These are phyloP conservation scores for Ahaetulla prasina DNA, from an alignment of 2,113 vertebrate genomes.

Conservation along the genomic window DNA sequence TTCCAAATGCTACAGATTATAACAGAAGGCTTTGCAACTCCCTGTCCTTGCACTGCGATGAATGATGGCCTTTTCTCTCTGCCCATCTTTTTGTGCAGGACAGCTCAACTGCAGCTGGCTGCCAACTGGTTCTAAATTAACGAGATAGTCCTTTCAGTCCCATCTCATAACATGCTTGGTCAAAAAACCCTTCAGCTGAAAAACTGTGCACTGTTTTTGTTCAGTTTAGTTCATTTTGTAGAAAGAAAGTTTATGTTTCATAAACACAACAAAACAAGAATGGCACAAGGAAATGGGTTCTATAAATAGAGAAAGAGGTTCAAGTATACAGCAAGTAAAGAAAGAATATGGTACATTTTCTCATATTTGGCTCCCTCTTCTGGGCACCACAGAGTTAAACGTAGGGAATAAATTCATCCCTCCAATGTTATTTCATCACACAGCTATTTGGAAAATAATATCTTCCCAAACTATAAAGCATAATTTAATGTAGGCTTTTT, in stretches of 20 bases:
- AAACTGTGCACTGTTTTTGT: not conserved
- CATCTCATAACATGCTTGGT: not conserved
- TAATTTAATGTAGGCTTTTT: not conserved
- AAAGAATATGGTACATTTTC: conserved; percentile 50
- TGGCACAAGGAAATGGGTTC: not conserved
- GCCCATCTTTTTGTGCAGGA: not conserved
- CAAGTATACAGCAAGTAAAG: conserved; percentile 13
- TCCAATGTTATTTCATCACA: not conserved
- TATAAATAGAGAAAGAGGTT: not conserved
- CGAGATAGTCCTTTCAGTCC: conserved; percentile 4
- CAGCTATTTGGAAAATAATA: not conserved
- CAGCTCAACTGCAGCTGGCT: not conserved
- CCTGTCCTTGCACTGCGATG: not conserved
- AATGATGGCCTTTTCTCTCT: not conserved
- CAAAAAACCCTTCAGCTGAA: conserved; percentile 1
- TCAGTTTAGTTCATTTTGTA: not conserved
- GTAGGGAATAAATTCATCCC: conserved; percentile 16
- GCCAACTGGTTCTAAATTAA: not conserved
- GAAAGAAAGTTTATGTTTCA: not conserved
- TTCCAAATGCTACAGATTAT: not conserved
- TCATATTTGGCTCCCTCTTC: conserved; percentile 76
- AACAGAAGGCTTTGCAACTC: not conserved
- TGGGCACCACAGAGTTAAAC: conserved; percentile 68
- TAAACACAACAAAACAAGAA: not conserved
- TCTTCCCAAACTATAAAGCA: not conserved